Percentiles rank a stretch among this genome's conserved stretches.
Conservation (phyloP, 2,888 invertebrate genomes). For the Zaprionus lineosus region DNA sequence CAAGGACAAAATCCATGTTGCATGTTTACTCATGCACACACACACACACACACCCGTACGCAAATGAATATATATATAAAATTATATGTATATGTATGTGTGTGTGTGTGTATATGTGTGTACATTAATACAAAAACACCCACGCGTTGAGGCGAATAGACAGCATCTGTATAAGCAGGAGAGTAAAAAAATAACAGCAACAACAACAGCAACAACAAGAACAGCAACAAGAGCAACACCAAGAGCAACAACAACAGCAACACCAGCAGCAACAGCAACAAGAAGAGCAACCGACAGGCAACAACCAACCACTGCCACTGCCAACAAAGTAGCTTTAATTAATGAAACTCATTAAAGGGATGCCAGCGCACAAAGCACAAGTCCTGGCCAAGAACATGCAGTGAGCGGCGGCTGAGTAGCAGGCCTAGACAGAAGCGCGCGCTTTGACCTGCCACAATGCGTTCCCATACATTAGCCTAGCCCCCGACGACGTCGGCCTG, state of each 20-base stretch:
- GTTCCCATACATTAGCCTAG: conserved; percentile 66
- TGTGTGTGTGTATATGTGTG: conserved; percentile 68
- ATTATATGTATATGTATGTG: too few species aligned
- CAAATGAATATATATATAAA: too few species aligned
- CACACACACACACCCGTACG: conserved; percentile 16
- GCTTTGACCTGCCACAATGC: conserved; percentile 76
- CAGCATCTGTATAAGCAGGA: conserved; percentile 20
- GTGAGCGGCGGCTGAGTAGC: conserved; percentile 9
- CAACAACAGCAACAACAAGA: conserved; percentile 37
- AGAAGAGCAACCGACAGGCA: conserved; percentile 12
- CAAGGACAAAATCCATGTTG: conserved; percentile 79
- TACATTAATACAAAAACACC: conserved; percentile 23
- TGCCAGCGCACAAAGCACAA: conserved; percentile 37
- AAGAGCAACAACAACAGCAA: too few species aligned
- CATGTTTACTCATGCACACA: conserved; percentile 64
- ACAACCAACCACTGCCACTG: conserved; percentile 35
- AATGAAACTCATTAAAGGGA: conserved; percentile 75
- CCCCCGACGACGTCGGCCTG: conserved; percentile 27
- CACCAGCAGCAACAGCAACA: conserved; percentile 40
- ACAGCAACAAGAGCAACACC: conserved; percentile 30
- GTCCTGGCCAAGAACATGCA: conserved; percentile 19
- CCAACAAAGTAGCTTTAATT: conserved; percentile 76
- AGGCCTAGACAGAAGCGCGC: conserved; percentile 54
- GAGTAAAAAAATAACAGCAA: too few species aligned
- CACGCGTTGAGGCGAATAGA: conserved; percentile 6